Evolutionary conservation across 1,140 invertebrate species (phyloP), one percentile per base, ranked within the genome.

Genomic region (Aphelenchoides fujianensis): DNA sequence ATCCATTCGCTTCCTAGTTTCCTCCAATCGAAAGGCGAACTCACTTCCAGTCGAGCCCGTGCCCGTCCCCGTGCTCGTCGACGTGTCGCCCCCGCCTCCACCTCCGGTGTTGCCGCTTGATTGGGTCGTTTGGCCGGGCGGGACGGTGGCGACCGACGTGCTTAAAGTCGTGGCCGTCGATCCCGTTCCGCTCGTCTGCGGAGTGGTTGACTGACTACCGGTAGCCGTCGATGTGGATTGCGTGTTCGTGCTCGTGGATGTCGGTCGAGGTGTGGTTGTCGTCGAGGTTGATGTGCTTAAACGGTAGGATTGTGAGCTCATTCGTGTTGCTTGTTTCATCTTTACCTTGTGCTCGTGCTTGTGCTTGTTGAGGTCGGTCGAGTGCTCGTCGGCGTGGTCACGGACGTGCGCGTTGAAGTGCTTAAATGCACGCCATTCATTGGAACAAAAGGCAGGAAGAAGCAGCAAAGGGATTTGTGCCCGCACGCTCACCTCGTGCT

Each of bases 141-240:
- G 23, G 41, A 16, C 23, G 41, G 23, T 48, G 41, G 12, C 23
- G 12, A 48, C 23, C 23, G 12, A 12, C 23, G 41, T 48, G 41
- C 12, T 16, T 48, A 19, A 61, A 61, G 41, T 53, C 12, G 16
- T 61, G 57, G 12, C 19, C 57, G 53, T 41, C 12, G 57, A 12
- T 12, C 12, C 57, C 57, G 57, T 61, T 19, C 57, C 57, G 19
- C 12, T 61, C n/a, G n/a, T n/a, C n/a, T n/a, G n/a, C n/a, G n/a
- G n/a, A n/a, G n/a, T n/a, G n/a, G n/a, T n/a, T n/a, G n/a, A n/a
- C n/a, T n/a, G n/a, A 61, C 57, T 61, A 16, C 41, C 57, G 16
- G 16, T 53, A 61, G 57, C 57, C 57, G 41, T 48, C 23, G 23
- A 48, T 12, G 41, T 48, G 23, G 41, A 16, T 48, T 48, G 12